phyloP scores from a whole-genome alignment of 2,113 vertebrate species.

The Saguinus midas region DNA sequence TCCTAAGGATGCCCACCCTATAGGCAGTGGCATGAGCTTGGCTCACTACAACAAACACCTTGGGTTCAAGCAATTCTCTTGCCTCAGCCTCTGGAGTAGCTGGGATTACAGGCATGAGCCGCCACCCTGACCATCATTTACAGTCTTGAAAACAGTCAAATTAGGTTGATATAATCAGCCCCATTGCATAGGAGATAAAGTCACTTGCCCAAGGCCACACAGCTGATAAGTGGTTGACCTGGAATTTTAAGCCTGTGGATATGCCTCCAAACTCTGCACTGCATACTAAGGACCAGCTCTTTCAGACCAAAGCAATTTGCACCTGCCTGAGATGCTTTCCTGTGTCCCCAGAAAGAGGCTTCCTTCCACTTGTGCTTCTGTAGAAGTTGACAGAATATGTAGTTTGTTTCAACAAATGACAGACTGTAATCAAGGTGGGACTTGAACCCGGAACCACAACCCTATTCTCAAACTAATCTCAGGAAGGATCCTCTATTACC shows the following conservation, averaged over 20 bases:
- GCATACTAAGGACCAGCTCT: not conserved
- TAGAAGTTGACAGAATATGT: not conserved
- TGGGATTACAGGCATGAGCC: no score
- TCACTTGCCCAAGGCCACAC: not conserved
- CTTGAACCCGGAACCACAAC: not conserved
- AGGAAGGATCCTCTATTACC: not conserved
- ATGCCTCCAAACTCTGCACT: not conserved
- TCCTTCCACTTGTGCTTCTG: not conserved
- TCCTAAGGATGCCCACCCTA: not conserved
- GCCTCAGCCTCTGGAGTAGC: no score
- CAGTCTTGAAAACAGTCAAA: not conserved
- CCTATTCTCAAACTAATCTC: not conserved
- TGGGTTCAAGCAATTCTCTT: no score
- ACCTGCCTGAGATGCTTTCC: not conserved
- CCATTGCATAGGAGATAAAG: slow-evolving; percentile 7
- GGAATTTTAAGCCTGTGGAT: not conserved
- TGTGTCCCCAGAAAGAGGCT: not conserved
- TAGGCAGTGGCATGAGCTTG: not conserved
- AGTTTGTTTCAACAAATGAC: not conserved
- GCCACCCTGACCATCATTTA: not conserved
- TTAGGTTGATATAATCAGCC: not conserved
- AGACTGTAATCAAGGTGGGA: not conserved
- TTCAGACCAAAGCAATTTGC: not conserved
- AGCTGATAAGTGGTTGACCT: not conserved
- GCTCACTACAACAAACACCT: no score